phyloP scores from a whole-genome alignment of 2,113 vertebrate genomes.

The Gopherus evgoodei region DNA sequence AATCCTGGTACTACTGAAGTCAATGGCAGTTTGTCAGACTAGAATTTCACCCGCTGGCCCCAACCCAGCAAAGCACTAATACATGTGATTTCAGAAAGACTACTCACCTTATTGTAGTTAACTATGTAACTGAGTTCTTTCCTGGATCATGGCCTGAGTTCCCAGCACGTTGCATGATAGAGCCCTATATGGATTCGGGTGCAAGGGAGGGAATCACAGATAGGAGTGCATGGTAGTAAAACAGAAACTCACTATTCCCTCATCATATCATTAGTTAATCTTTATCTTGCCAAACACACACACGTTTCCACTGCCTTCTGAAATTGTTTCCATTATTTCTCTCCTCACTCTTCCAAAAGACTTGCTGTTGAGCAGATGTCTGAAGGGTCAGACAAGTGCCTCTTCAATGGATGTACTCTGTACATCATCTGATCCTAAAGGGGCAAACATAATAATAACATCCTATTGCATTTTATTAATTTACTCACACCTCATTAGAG shows the following conservation, averaged over 20 bases:
- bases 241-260: neutral
- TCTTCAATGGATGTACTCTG: neutral
- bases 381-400: neutral
- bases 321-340: neutral
- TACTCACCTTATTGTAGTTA: neutral
- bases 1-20: too few species aligned
- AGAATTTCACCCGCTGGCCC: too few species aligned
- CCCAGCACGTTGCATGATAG: neutral
- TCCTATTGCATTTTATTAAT: neutral
- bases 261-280: neutral
- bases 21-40: too few species aligned
- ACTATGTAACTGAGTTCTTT: neutral
- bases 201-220: neutral
- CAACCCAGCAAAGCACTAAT: neutral
- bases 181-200: neutral
- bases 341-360: neutral
- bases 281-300: neutral
- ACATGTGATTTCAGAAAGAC: neutral
- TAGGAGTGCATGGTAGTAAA: neutral
- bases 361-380: neutral
- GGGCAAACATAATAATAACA: neutral
- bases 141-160: neutral
- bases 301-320: neutral
- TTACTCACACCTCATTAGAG: neutral
- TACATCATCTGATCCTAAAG: neutral